Conservation (phyloP, 2,888 invertebrate species). For the Cerastis leucographa region DNA sequence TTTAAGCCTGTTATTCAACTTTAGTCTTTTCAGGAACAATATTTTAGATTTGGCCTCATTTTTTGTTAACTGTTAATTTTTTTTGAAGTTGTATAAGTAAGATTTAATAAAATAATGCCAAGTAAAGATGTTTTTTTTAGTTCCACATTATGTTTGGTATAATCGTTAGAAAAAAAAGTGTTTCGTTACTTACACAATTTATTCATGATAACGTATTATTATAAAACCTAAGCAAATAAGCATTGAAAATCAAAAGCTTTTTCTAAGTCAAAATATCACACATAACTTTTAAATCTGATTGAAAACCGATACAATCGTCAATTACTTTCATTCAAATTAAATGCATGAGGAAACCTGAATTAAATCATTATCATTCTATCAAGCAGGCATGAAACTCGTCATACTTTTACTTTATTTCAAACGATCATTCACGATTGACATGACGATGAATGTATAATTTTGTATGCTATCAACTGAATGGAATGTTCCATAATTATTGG, state of each 20-base stretch:
- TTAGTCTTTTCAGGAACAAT: conserved; percentile 15
- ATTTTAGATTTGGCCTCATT: conserved; percentile 2
- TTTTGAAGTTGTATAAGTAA: too few species aligned
- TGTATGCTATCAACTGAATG: conserved; percentile 34
- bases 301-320: neutral
- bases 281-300: neutral
- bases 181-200: too few species aligned
- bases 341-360: conserved; percentile 10
- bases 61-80: neutral
- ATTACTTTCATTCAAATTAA: conserved; percentile 6
- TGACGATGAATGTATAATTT: conserved; percentile 23
- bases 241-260: neutral
- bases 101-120: too few species aligned
- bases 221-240: neutral
- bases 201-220: neutral
- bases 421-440: conserved; percentile 31
- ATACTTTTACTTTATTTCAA: conserved; percentile 30
- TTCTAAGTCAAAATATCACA: too few species aligned
- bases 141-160: too few species aligned
- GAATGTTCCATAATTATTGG: conserved; percentile 28
- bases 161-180: too few species aligned
- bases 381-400: conserved; percentile 11
- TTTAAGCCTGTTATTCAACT: conserved; percentile 32
- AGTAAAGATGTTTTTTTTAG: neutral
- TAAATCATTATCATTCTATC: conserved; percentile 25